A percentile compares a stretch with the other conserved stretches of the same genome.
These are phyloP conservation scores for Amblyjoppa proteus DNA, from an alignment of 2,888 invertebrate species.

Conservation along the genomic window DNA sequence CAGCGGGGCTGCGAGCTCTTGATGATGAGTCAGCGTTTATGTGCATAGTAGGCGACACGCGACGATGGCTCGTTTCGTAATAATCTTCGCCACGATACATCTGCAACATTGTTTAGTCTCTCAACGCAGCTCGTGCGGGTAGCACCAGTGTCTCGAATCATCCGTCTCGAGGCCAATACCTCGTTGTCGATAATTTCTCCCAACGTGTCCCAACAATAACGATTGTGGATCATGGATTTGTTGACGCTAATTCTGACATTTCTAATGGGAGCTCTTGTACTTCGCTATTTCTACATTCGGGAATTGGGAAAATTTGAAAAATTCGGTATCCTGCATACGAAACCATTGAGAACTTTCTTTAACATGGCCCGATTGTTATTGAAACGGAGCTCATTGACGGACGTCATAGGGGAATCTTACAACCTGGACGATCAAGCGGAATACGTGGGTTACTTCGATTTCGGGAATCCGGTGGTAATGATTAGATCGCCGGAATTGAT, in stretches of 20 bases:
- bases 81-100: too few species aligned
- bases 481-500: background rate
- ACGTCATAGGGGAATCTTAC: background rate
- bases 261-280: slow-evolving; percentile 22
- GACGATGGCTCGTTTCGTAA: too few species aligned
- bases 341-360: background rate
- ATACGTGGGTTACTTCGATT: slow-evolving; percentile 4
- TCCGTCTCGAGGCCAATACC: too few species aligned
- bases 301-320: slow-evolving; percentile 63
- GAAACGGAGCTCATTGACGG: background rate
- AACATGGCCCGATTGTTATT: background rate
- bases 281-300: slow-evolving; percentile 23
- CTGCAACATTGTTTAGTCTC: too few species aligned
- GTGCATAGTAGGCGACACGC: too few species aligned
- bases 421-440: background rate
- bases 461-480: slow-evolving; percentile 2
- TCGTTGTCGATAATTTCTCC: too few species aligned
- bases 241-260: background rate
- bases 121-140: too few species aligned
- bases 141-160: too few species aligned
- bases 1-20: too few species aligned
- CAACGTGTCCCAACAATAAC: too few species aligned
- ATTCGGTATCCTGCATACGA: slow-evolving; percentile 5
- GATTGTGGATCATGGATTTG: slow-evolving; percentile 25
- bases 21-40: too few species aligned